These are phyloP conservation scores for Hemicordylus capensis DNA, from an alignment of 2,113 vertebrate species.

Conservation along the genomic window DNA sequence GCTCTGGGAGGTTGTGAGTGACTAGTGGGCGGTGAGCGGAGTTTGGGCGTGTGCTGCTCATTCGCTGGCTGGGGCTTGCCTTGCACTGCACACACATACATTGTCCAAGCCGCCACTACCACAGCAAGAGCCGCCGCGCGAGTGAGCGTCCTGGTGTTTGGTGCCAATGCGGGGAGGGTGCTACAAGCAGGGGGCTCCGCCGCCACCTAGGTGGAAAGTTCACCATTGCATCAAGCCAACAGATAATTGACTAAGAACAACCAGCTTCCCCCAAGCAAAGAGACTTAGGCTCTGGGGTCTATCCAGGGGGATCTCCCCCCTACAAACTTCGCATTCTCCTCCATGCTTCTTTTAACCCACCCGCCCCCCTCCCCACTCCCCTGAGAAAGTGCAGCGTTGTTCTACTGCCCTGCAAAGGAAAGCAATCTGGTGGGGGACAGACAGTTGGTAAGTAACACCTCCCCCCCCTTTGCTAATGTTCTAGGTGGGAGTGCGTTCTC, in stretches of 20 bases:
- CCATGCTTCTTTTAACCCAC: background rate
- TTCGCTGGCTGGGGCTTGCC: background rate
- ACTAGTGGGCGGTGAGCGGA: constrained; percentile 16
- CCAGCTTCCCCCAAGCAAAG: constrained; percentile 8
- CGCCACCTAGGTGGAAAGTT: constrained; percentile 62
- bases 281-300: background rate
- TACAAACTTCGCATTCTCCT: constrained; percentile 40
- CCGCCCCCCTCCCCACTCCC: background rate
- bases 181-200: constrained; percentile 50
- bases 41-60: constrained; percentile 29
- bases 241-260: constrained; percentile 21
- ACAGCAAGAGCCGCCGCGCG: background rate
- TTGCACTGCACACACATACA: constrained; percentile 8
- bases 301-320: background rate
- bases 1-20: constrained; percentile 11
- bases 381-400: background rate
- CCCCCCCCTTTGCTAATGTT: constrained; percentile 12
- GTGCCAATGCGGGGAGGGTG: constrained; percentile 65
- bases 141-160: constrained; percentile 20
- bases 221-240: constrained; percentile 30
- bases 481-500: background rate
- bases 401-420: background rate
- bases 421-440: background rate
- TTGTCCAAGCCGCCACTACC: constrained; percentile 43
- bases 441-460: background rate